Percentiles rank a stretch among this genome's conserved stretches.
phyloP scores from a whole-genome alignment of 2,888 invertebrate species.

The Microctonus aethiopoides region DNA sequence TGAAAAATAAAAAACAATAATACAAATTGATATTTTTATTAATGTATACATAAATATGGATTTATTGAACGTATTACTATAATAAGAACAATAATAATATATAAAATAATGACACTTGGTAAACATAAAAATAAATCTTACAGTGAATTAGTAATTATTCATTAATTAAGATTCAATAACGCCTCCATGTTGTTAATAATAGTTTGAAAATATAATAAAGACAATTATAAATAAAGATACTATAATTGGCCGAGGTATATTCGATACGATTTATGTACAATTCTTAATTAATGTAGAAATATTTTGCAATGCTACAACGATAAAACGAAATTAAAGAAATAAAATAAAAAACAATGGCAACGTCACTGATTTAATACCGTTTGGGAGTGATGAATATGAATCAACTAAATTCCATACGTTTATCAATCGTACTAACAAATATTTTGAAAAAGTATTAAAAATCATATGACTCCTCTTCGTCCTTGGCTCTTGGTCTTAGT shows the following conservation, averaged over 20 bases:
- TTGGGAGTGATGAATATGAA: background rate
- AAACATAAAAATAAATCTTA: background rate
- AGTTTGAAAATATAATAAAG: background rate
- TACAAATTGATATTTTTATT: background rate
- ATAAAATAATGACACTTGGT: background rate
- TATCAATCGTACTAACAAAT: background rate
- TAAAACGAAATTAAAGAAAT: background rate
- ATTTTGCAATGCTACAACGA: background rate
- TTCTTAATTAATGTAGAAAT: constrained; percentile 17
- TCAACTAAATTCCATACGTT: constrained; percentile 12
- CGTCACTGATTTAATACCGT: background rate
- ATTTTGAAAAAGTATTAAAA: constrained; percentile 68
- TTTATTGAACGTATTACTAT: background rate
- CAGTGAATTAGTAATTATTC: background rate
- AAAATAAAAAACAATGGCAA: background rate
- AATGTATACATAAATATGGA: background rate
- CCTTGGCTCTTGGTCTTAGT: constrained; percentile 75
- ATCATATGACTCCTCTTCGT: constrained; percentile 82
- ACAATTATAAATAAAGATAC: background rate
- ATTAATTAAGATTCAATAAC: background rate
- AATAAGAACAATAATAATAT: background rate
- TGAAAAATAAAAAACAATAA: background rate
- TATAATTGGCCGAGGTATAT: constrained; percentile 5
- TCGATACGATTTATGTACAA: constrained; percentile 26
- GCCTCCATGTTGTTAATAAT: background rate